Conservation (phyloP, 1,140 invertebrate species). For the Ylistrum balloti region DNA sequence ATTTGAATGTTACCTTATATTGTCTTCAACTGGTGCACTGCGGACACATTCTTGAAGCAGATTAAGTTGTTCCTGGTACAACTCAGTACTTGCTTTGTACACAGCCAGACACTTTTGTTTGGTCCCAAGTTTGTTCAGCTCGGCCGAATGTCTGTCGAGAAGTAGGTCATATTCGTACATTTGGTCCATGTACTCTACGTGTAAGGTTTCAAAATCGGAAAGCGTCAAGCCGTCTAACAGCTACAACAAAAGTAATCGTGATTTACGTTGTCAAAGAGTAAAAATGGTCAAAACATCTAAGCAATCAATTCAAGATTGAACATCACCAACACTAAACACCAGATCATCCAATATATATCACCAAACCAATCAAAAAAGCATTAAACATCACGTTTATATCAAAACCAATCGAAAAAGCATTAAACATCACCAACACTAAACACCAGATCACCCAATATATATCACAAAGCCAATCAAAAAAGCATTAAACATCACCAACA, state of each 20-base stretch:
- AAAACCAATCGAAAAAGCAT: too few species aligned
- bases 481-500: too few species aligned
- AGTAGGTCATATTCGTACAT: conserved; percentile 89
- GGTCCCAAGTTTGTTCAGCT: conserved; percentile 89
- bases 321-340: too few species aligned
- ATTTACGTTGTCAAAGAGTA: too few species aligned
- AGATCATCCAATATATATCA: too few species aligned
- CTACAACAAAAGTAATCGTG: not conserved
- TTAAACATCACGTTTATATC: too few species aligned
- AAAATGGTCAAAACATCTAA: too few species aligned
- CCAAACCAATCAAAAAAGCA: too few species aligned
- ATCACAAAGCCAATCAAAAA: too few species aligned
- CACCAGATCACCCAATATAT: too few species aligned
- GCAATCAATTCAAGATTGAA: too few species aligned
- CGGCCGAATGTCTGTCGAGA: conserved; percentile 87
- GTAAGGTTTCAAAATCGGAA: conserved; percentile 80
- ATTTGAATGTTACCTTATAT: conserved; percentile 80
- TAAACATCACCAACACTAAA: too few species aligned
- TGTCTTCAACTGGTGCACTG: conserved; percentile 93
- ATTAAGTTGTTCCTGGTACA: conserved; percentile 95
- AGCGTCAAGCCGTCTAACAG: not conserved
- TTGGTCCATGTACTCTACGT: conserved; percentile 88
- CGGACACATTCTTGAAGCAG: conserved; percentile 90
- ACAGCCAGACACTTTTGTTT: conserved; percentile 93
- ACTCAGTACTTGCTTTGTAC: conserved; percentile 91